Percentiles rank a stretch among this genome's conserved stretches.
Evolutionary conservation across 2,888 invertebrate genomes (phyloP).

Genomic region (Sabatieria punctata): DNA sequence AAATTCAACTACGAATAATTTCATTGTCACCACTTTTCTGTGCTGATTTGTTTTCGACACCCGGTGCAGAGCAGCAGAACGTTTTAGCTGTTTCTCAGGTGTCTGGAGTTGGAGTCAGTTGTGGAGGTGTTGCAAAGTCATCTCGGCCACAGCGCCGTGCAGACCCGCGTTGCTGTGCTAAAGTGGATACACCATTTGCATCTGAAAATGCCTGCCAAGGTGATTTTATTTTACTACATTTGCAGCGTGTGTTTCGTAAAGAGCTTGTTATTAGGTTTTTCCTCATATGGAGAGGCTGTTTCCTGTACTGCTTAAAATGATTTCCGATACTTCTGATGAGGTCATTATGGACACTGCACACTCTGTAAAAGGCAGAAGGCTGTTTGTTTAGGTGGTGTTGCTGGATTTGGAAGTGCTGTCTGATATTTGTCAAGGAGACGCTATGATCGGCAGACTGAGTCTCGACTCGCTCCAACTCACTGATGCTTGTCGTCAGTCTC

Average conservation of each 20-base stretch:
- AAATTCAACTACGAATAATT: background rate
- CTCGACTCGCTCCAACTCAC: background rate
- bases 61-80: slow-evolving; percentile 12
- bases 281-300: slow-evolving; percentile 42
- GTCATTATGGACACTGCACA: no score
- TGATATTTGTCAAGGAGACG: slow-evolving; percentile 25
- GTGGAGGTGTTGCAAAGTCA: slow-evolving; percentile 65
- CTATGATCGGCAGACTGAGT: background rate
- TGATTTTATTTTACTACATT: slow-evolving; percentile 29
- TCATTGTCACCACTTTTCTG: background rate
- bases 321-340: slow-evolving; percentile 82
- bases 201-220: slow-evolving; percentile 63
- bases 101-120: slow-evolving; percentile 46
- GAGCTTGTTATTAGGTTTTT: slow-evolving; percentile 37
- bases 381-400: slow-evolving; percentile 59
- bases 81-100: no score
- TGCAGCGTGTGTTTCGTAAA: slow-evolving; percentile 9
- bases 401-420: slow-evolving; percentile 73
- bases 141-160: slow-evolving; percentile 65
- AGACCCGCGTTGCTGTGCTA: slow-evolving; percentile 84
- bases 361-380: no score
- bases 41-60: background rate
- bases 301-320: slow-evolving; percentile 55
- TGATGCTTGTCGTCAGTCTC: background rate
- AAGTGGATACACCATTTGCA: slow-evolving; percentile 88